phyloP scores from a whole-genome alignment of 2,113 vertebrate species.

The Zosterops lateralis region DNA sequence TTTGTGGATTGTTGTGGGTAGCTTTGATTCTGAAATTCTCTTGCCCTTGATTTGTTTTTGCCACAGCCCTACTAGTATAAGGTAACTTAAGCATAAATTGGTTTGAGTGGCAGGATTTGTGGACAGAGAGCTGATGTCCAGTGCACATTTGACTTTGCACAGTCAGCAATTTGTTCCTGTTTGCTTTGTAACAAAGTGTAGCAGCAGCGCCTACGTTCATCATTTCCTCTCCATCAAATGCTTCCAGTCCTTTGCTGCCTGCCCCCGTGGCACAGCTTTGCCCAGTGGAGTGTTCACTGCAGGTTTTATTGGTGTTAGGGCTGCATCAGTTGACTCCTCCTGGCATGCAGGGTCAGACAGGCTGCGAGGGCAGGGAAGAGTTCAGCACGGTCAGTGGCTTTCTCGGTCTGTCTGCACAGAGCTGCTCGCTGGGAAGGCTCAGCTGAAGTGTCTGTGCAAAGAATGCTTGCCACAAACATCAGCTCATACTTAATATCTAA shows the following conservation, averaged over 20 bases:
- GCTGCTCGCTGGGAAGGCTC: background rate
- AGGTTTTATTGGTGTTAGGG: background rate
- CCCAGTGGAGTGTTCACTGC: conserved; percentile 12
- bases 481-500: background rate
- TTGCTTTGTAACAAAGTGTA: background rate
- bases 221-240: background rate
- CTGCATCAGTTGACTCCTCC: background rate
- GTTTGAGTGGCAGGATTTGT: background rate
- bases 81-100: background rate
- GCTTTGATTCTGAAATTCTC: background rate
- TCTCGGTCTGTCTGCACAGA: fast-evolving
- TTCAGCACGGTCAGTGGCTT: background rate
- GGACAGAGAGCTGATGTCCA: background rate
- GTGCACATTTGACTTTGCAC: background rate
- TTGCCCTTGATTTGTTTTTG: background rate
- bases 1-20: background rate
- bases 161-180: background rate
- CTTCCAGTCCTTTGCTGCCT: background rate
- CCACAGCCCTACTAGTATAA: background rate
- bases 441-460: background rate
- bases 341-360: conserved; percentile 7
- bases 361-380: background rate
- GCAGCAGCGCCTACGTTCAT: background rate
- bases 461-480: background rate
- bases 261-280: background rate